Evolutionary conservation across 2,797 vertebrate species (phyloP).

Genomic region (Oryzias dopingdopingensis): DNA sequence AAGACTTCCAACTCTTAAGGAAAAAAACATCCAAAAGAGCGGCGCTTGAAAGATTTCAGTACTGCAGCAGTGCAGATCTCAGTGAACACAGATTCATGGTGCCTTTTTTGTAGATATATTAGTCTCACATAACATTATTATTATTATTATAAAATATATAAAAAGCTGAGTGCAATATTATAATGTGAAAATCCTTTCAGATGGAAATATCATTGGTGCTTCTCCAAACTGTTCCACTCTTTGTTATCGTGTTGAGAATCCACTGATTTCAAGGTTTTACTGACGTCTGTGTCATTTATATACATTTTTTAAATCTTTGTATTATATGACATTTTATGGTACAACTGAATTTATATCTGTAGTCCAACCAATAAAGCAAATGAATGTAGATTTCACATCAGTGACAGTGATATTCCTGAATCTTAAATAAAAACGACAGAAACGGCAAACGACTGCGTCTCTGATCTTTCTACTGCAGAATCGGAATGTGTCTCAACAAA

Average conservation of each 20-base stretch:
- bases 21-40: constrained; percentile 15
- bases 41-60: constrained; percentile 27
- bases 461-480: no score
- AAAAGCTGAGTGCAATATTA: constrained; percentile 41
- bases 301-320: constrained; percentile 48
- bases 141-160: constrained; percentile 20
- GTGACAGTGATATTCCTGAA: constrained; percentile 13
- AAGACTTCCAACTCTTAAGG: constrained; percentile 5
- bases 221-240: constrained; percentile 17
- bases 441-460: not conserved
- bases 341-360: constrained; percentile 4
- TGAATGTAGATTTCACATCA: constrained; percentile 13
- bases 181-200: constrained; percentile 12
- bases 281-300: constrained; percentile 23
- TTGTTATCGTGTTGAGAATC: constrained; percentile 24
- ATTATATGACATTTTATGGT: constrained; percentile 38
- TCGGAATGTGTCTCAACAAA: no score
- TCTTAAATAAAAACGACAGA: constrained; percentile 45
- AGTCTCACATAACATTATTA: constrained; percentile 34
- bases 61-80: constrained; percentile 31
- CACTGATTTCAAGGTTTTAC: constrained; percentile 22
- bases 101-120: constrained; percentile 54
- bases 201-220: constrained; percentile 36
- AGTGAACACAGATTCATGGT: constrained; percentile 48
- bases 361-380: constrained; percentile 15